Conservation (phyloP, 2,888 invertebrate species). For the Temnothorax rugatulus region DNA sequence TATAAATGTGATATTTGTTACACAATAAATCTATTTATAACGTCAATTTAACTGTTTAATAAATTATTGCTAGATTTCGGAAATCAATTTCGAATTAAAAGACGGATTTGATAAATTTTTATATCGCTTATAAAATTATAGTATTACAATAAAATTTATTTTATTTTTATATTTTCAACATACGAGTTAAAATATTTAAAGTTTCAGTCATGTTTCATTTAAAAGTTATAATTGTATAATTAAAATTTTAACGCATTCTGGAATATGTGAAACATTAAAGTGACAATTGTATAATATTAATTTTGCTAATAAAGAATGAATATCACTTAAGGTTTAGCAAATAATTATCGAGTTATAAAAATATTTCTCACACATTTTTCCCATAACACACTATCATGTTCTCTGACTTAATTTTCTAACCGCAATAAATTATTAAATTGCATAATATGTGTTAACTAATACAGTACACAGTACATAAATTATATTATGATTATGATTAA, state of each 20-base stretch:
- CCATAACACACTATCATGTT: not conserved
- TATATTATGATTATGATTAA: not conserved
- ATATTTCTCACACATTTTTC: not conserved
- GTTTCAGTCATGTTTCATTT: not conserved
- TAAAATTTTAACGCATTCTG: slow-evolving; percentile 2
- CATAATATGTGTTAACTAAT: not conserved
- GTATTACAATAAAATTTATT: not conserved
- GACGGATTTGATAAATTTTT: not conserved
- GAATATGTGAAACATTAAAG: not conserved
- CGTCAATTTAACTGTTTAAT: not conserved
- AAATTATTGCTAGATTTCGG: not conserved
- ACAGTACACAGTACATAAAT: not conserved
- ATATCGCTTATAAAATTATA: not conserved
- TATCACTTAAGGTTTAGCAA: not conserved
- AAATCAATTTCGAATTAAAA: no score
- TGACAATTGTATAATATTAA: slow-evolving; percentile 7
- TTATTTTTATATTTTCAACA: not conserved
- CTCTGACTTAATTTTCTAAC: not conserved
- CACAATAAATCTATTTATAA: not conserved
- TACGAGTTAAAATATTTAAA: not conserved
- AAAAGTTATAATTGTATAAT: slow-evolving; percentile 3
- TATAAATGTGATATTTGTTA: not conserved
- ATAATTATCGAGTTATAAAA: not conserved
- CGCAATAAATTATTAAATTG: not conserved
- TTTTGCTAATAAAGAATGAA: not conserved